These are phyloP conservation scores for Anneissia japonica DNA, from an alignment of 35 echinoderm and acorn worm genomes.

Conservation along the genomic window DNA sequence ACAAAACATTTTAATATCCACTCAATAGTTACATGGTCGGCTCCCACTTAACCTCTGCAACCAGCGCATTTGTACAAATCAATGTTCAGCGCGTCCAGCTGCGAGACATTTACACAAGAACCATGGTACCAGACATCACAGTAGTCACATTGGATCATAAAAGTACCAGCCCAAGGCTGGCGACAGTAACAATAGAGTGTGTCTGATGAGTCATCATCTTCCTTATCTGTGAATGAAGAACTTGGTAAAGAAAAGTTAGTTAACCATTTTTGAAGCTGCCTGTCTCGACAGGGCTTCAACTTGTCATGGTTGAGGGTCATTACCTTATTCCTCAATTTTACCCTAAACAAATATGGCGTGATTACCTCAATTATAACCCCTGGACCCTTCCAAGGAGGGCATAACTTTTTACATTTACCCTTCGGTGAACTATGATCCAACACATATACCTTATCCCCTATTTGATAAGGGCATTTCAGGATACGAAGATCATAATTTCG, in stretches of 20 bases:
- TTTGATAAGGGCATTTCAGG: background rate
- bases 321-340: constrained; percentile 12
- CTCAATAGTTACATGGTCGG: too few relatives aligned
- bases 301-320: constrained; percentile 40
- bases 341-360: constrained; percentile 30
- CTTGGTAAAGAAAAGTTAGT: background rate
- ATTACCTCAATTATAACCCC: constrained; percentile 26
- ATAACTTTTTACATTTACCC: constrained; percentile 39
- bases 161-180: constrained; percentile 6
- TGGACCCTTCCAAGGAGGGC: constrained; percentile 40
- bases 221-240: background rate
- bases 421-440: background rate
- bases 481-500: constrained; percentile 32
- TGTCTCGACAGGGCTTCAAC: constrained; percentile 21
- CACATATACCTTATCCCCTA: constrained; percentile 31
- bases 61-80: constrained; percentile 1
- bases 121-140: constrained; percentile 36
- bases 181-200: constrained; percentile 23
- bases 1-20: too few relatives aligned
- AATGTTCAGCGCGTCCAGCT: constrained; percentile 19
- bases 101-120: constrained; percentile 15
- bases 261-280: background rate
- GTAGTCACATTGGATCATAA: constrained; percentile 49
- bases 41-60: too few relatives aligned
- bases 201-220: background rate